These are phyloP conservation scores for cat (Felis catus) DNA, from an alignment of 2,113 vertebrate genomes.

Conservation along the genomic window DNA sequence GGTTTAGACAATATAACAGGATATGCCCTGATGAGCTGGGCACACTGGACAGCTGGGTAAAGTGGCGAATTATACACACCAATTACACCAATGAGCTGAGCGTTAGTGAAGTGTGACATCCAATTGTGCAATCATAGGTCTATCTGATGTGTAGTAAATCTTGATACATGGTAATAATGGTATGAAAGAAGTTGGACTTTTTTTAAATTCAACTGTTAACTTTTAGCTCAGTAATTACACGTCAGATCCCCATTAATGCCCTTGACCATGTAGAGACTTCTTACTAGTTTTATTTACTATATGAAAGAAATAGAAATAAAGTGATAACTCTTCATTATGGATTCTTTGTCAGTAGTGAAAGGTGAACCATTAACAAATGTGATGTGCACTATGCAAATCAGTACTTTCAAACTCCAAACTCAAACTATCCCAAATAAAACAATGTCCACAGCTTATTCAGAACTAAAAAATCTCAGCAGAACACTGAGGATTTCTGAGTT, in stretches of 20 bases:
- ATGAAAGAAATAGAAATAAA: conserved; percentile 19
- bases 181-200: not conserved
- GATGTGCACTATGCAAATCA: not conserved
- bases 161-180: not conserved
- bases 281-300: not conserved
- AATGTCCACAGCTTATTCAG: not conserved
- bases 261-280: not conserved
- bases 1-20: not conserved
- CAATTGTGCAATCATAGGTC: not conserved
- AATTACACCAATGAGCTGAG: not conserved
- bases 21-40: not conserved
- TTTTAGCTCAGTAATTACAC: not conserved
- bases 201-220: not conserved
- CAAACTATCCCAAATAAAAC: not conserved
- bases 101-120: not conserved
- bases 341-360: not conserved
- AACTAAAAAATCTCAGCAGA: not conserved
- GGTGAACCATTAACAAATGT: conserved; percentile 16
- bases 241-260: not conserved
- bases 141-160: not conserved
- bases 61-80: not conserved
- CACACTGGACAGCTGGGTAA: not conserved
- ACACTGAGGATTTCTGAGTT: not conserved
- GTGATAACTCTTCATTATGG: not conserved
- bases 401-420: conserved; percentile 6